Evolutionary conservation across 2,113 vertebrate genomes (phyloP).

Genomic region (Lepisosteus osseus): DNA sequence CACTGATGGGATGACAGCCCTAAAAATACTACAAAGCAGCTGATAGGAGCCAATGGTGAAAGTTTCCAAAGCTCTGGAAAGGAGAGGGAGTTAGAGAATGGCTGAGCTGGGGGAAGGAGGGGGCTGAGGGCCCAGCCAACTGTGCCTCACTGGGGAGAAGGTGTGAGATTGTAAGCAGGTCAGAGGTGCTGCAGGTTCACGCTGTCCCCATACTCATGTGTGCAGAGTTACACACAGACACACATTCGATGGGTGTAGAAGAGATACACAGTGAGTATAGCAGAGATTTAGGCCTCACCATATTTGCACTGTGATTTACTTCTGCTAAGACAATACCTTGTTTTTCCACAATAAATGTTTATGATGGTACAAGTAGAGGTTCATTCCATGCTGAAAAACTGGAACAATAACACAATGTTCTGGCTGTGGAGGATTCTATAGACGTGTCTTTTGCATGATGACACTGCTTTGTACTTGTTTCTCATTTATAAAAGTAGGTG

Average conservation of each 20-base stretch:
- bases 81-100: constrained; percentile 24
- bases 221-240: not conserved
- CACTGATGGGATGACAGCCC: constrained; percentile 60
- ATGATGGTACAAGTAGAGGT: too few relatives aligned
- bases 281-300: not conserved
- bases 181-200: not conserved
- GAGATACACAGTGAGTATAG: too few relatives aligned
- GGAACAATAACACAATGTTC: too few relatives aligned
- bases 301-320: too few relatives aligned
- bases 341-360: too few relatives aligned
- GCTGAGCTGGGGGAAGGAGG: not conserved
- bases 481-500: too few relatives aligned
- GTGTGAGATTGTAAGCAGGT: constrained; percentile 6
- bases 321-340: too few relatives aligned
- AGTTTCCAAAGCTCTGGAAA: not conserved
- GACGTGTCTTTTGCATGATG: too few relatives aligned
- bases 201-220: not conserved
- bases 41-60: constrained; percentile 55
- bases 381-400: too few relatives aligned
- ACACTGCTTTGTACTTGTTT: too few relatives aligned
- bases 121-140: not conserved
- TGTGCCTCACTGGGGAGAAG: not conserved
- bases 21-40: constrained; percentile 70
- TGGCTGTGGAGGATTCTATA: too few relatives aligned
- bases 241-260: too few relatives aligned